Evolutionary conservation across 1,140 invertebrate species (phyloP).

Genomic region (Cyrtorhinus lividipennis): DNA sequence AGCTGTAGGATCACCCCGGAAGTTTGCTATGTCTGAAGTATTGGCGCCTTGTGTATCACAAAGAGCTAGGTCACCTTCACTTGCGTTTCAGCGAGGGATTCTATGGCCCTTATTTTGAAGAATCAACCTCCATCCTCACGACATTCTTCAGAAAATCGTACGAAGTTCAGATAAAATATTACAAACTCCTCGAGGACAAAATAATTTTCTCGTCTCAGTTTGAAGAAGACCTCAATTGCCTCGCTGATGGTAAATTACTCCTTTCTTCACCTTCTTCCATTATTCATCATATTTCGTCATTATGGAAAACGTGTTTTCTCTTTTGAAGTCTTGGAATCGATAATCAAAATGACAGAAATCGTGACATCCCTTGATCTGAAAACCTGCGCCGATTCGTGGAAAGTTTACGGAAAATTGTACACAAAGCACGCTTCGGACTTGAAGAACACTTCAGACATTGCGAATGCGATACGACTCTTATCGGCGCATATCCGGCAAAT

Average conservation of each 20-base stretch:
- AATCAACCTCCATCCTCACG: slow-evolving; percentile 1
- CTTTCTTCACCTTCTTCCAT: neutral
- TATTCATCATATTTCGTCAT: neutral
- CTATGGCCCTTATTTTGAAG: slow-evolving; percentile 7
- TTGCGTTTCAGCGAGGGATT: neutral
- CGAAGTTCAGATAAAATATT: slow-evolving; percentile 11
- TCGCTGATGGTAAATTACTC: neutral
- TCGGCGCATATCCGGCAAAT: neutral
- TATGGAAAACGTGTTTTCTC: too few species aligned
- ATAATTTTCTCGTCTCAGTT: neutral
- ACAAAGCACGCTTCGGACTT: neutral
- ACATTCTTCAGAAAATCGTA: slow-evolving; percentile 9
- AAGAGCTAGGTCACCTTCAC: neutral
- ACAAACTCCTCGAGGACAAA: slow-evolving; percentile 6
- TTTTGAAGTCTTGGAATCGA: neutral
- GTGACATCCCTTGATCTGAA: neutral
- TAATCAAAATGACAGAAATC: neutral
- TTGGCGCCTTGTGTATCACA: neutral
- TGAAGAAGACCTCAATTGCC: neutral
- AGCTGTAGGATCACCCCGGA: too few species aligned
- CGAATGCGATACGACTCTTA: neutral
- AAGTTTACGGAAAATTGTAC: neutral
- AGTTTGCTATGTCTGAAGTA: neutral
- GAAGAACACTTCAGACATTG: neutral
- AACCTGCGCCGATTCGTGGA: neutral